A percentile compares a stretch with the other conserved stretches of the same genome.
phyloP scores from a whole-genome alignment of 2,113 vertebrate species.

The Rhinolophus sinicus region DNA sequence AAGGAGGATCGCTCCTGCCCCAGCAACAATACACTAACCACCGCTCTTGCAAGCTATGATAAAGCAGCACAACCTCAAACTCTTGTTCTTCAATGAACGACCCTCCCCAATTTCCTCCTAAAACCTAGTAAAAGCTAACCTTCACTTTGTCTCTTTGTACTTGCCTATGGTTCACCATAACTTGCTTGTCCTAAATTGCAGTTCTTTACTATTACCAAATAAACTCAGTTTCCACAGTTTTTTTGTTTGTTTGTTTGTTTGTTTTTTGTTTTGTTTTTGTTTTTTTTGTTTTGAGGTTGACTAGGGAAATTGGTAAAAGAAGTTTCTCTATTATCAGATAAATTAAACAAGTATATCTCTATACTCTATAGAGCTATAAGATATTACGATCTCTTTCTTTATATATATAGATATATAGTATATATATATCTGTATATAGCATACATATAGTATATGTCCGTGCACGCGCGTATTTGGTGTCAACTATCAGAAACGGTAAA shows the following conservation, averaged over 20 bases:
- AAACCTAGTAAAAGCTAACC: background rate
- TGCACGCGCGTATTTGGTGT: background rate
- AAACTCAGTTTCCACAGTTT: background rate
- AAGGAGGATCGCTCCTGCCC: background rate
- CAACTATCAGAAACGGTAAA: background rate
- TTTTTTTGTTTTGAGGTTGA: background rate
- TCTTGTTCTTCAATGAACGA: background rate
- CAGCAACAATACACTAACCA: background rate
- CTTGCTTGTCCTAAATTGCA: background rate
- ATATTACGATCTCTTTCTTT: background rate
- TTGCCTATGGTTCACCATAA: background rate
- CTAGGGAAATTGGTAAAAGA: background rate
- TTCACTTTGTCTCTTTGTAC: background rate
- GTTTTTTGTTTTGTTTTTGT: too few species aligned
- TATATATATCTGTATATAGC: too few species aligned
- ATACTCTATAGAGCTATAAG: background rate
- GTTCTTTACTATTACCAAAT: background rate
- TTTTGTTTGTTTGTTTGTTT: background rate
- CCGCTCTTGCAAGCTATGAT: background rate
- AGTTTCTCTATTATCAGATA: background rate
- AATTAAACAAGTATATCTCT: background rate
- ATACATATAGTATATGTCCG: too few species aligned
- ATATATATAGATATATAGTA: too few species aligned
- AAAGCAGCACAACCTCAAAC: background rate
- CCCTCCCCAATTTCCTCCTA: background rate